Base-by-base conservation (phyloP, 2,797 vertebrate species). In the Buceros bicornis region DNA sequence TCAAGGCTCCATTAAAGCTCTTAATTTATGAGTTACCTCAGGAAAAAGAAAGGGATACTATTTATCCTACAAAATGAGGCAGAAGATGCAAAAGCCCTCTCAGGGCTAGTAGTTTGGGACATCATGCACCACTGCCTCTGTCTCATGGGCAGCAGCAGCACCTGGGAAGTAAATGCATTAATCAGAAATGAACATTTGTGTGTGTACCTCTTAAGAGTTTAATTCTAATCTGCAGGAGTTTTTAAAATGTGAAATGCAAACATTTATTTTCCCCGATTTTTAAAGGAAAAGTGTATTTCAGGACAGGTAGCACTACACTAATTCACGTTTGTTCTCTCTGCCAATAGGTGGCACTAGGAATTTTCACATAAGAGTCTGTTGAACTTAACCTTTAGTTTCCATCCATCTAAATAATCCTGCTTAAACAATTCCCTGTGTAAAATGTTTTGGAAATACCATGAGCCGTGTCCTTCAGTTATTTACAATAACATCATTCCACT, bases 281-380 rank as follows among this genome's bases (percentile, higher is more conserved):
- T 29, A 61, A 62, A 62, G 24, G 5, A 28, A 48, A 86, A 53
- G 5, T 15, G 6, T 29, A 9, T 73, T 73, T 88, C 45, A 43
- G 29, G 35, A 31, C 1, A 4, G 40, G 45, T 4, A 83, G 29
- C 35, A 26, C 18, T 28, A 16, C 0, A 0, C 4, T 57, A n/a
- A 25, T 26, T 76, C 43, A 21, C 2, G 1, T 85, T 67, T 56
- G 11, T 37, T 24, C 28, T 73, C 35, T 90, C 35, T 69, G 60
- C 48, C 83, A 80, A 92, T 70, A 95, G 78, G 66, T 89, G 86
- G 62, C 86, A 77, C 56, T 66, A 64, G 62, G 62, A 95, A 96
- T 96, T 70, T 91, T 89, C 77, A 56, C 77, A 92, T 42, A 8
- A 0, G 4, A 45, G 17, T 60, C 58, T 51, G 3, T 24, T 57